Percentiles rank a stretch among this genome's conserved stretches.
phyloP scores from a whole-genome alignment of 2,888 invertebrate species.

The Neocrepidodera transversa region DNA sequence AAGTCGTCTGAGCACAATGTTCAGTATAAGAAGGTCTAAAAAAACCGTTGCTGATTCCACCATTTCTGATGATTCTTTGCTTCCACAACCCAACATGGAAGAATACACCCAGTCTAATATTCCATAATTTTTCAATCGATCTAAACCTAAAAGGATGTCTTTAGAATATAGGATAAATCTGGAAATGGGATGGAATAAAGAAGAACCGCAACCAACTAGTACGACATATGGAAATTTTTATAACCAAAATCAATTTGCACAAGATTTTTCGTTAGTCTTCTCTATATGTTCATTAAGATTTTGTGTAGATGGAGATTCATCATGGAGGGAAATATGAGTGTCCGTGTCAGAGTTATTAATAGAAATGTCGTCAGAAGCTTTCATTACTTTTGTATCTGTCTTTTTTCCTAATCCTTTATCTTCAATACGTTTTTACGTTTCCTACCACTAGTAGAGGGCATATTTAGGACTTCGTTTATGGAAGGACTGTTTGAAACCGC shows the following conservation, averaged over 20 bases:
- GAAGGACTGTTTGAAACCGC: too few species aligned
- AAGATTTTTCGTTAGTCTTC: too few species aligned
- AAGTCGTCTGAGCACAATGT: slow-evolving; percentile 11
- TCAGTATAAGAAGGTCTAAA: slow-evolving; percentile 59
- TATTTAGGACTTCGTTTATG: too few species aligned
- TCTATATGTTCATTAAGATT: too few species aligned
- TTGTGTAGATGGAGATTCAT: too few species aligned
- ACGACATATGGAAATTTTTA: slow-evolving; percentile 37
- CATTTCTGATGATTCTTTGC: slow-evolving; percentile 62
- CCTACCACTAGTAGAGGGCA: too few species aligned
- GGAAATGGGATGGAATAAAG: slow-evolving; percentile 65
- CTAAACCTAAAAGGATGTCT: slow-evolving; percentile 61
- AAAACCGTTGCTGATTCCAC: slow-evolving; percentile 64
- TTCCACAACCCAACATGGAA: slow-evolving; percentile 49
- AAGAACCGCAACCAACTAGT: slow-evolving; percentile 41
- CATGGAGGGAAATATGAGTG: too few species aligned
- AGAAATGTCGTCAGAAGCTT: too few species aligned
- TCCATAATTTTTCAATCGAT: slow-evolving; percentile 31
- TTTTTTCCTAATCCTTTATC: too few species aligned
- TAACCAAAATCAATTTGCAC: slow-evolving; percentile 21
- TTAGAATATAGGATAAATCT: slow-evolving; percentile 68
- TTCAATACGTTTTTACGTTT: too few species aligned
- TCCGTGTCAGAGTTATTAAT: too few species aligned
- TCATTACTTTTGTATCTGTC: too few species aligned
- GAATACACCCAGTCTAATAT: slow-evolving; percentile 48